Conservation (phyloP, 2,797 vertebrate species). For the Antennarius maculatus region DNA sequence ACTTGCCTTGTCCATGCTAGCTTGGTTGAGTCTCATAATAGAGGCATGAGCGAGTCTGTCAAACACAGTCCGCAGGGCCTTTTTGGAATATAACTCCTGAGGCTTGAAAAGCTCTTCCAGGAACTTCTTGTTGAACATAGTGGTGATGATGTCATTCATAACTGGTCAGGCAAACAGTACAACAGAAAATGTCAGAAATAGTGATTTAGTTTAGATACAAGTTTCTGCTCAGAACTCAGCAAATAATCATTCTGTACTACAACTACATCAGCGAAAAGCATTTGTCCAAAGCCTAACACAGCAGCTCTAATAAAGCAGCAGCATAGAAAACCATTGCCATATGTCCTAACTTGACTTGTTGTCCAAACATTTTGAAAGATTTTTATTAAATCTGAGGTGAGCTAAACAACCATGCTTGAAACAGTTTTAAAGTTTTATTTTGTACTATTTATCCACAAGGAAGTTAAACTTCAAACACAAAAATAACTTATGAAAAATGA, state of each 20-base stretch:
- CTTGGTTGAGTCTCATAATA: conserved; percentile 98
- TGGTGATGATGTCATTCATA: conserved; percentile 98
- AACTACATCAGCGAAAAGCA: conserved; percentile 8
- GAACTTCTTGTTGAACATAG: conserved; percentile 98
- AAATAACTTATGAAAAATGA: too few species aligned
- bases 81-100: conserved; percentile 97
- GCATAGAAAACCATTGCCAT: conserved; percentile 12
- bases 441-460: too few species aligned
- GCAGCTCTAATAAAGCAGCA: conserved; percentile 58
- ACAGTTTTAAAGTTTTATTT: too few species aligned
- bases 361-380: not conserved
- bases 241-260: conserved; percentile 50
- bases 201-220: conserved; percentile 20
- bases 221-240: conserved; percentile 37
- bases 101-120: conserved; percentile 97
- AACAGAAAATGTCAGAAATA: conserved; percentile 28
- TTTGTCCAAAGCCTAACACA: conserved; percentile 29
- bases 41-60: conserved; percentile 96
- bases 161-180: conserved; percentile 78
- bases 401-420: not conserved
- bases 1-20: conserved; percentile 98
- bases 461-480: too few species aligned
- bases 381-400: not conserved
- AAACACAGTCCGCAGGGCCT: conserved; percentile 93
- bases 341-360: not conserved